phyloP scores from a whole-genome alignment of 2,888 invertebrate species.

The Clunio marinus region DNA sequence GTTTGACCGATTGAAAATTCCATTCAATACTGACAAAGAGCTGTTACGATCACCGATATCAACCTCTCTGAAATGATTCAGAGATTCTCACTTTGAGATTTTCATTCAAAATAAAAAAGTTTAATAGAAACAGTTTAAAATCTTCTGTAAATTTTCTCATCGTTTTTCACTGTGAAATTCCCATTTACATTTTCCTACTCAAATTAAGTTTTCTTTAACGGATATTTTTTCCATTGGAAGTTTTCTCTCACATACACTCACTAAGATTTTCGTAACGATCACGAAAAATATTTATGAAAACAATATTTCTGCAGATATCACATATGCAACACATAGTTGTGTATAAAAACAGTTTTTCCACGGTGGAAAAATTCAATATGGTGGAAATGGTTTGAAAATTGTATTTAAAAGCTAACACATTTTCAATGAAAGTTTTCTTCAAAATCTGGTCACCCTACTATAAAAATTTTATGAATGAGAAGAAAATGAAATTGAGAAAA shows the following conservation, averaged over 20 bases:
- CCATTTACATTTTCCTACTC: not conserved
- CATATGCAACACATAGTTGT: too few species aligned
- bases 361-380: slow-evolving; percentile 10
- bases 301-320: too few species aligned
- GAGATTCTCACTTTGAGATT: not conserved
- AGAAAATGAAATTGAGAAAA: not conserved
- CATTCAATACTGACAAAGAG: slow-evolving; percentile 32
- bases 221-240: not conserved
- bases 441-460: slow-evolving; percentile 11
- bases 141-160: slow-evolving; percentile 1
- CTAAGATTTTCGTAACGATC: not conserved
- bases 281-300: not conserved
- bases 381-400: not conserved
- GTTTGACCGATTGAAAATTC: slow-evolving; percentile 31
- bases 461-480: slow-evolving; percentile 3
- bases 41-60: slow-evolving; percentile 14
- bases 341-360: too few species aligned
- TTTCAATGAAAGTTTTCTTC: not conserved
- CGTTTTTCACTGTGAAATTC: not conserved
- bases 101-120: not conserved
- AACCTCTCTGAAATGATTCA: slow-evolving; percentile 20
- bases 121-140: not conserved
- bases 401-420: not conserved
- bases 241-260: slow-evolving; percentile 1
- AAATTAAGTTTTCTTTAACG: not conserved